These are phyloP conservation scores for Panagrolaimus sp. DNA, from an alignment of 1,140 invertebrate species.

Conservation along the genomic window DNA sequence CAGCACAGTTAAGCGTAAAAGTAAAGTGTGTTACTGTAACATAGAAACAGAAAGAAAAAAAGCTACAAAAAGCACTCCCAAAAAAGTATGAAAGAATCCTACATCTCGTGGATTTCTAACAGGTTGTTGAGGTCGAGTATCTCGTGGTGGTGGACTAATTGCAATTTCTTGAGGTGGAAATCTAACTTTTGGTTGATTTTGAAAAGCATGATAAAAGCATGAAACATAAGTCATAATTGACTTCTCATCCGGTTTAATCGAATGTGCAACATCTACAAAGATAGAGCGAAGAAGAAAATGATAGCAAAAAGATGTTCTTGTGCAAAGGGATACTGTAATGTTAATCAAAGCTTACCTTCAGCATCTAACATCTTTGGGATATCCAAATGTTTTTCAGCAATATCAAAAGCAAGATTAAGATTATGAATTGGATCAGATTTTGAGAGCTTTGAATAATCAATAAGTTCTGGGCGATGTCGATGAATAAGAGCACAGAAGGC, in stretches of 20 bases:
- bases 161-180: constrained; percentile 5
- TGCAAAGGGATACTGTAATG: no score
- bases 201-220: constrained; percentile 97
- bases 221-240: constrained; percentile 97
- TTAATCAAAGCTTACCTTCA: constrained; percentile 72
- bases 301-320: no score
- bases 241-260: constrained; percentile 83
- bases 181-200: constrained; percentile 65
- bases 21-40: not conserved
- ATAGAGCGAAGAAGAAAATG: constrained; percentile 13
- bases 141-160: not conserved
- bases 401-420: constrained; percentile 96
- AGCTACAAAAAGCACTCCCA: not conserved
- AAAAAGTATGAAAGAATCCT: not conserved
- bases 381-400: constrained; percentile 98
- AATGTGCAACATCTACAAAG: constrained; percentile 29
- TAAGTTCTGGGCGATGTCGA: constrained; percentile 93
- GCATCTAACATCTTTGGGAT: constrained; percentile 99
- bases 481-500: constrained; percentile 99
- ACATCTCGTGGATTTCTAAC: constrained; percentile 12
- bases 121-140: not conserved
- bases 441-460: constrained; percentile 94
- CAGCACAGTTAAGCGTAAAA: not conserved
- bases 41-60: not conserved
- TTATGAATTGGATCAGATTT: constrained; percentile 97